Evolutionary conservation across 2,888 invertebrate genomes (phyloP), one percentile per base, ranked within the genome.

Genomic region (Eudemis profundana): DNA sequence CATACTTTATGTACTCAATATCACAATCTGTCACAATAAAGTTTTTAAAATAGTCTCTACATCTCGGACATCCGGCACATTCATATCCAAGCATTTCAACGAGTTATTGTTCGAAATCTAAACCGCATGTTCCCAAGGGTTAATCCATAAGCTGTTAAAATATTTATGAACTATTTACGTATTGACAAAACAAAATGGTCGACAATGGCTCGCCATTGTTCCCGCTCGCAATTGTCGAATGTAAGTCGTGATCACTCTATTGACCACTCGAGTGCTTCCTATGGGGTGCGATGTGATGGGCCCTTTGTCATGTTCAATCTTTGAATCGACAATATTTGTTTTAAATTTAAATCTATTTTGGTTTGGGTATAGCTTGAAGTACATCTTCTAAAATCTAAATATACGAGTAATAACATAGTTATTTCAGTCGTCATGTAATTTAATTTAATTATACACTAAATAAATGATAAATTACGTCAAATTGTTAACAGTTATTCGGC

Each of bases 101-200:
- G 21, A 56, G 17, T 61, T 61, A 46, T 66, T 57, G 40, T 23
- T 33, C 21, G 56, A 40, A 70, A 71, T 69, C 60, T 40, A 65
- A 70, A 54, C 67, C 68, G 42, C 68, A 57, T 68, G 67, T 74
- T 77, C 78, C 77, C 79, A 81, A 82, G 81, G 79, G 82, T 82
- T 82, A 79, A 78, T 73, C 72, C 72, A 72, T 78, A 84, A 86
- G 87, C 85, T 84, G 85, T 87, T 89, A 83, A 87, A 89, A 89
- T 88, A 89, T 87, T 89, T 87, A 87, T 82, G 84, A 72, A 83
- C 79, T 85, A 85, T 89, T 87, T 89, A 82, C 79, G 82, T 86
- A 86, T 89, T 89, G 87, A 84, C 89, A 85, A 89, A 90, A 90
- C 87, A 88, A 82, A 83, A 84, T 85, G 73, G 73, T 68, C 66